Conservation (phyloP, 2,797 vertebrate genomes). For the Morelia viridis region DNA sequence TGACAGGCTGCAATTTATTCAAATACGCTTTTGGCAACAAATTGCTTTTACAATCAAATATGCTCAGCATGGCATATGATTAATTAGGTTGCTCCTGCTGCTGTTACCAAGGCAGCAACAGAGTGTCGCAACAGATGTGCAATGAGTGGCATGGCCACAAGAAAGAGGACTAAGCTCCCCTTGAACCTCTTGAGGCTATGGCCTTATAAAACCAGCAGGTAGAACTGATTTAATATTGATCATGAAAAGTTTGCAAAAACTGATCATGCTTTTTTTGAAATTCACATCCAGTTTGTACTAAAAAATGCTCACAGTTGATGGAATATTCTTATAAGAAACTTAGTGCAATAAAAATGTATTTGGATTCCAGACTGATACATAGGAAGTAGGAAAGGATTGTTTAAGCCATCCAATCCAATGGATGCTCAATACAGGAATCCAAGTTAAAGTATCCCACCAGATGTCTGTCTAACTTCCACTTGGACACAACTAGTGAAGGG, state of each 20-base stretch:
- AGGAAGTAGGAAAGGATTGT: not conserved
- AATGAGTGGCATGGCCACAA: constrained; percentile 17
- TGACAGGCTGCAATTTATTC: constrained; percentile 27
- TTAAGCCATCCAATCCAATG: not conserved
- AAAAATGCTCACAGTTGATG: not conserved
- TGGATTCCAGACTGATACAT: not conserved
- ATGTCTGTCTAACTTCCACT: not conserved
- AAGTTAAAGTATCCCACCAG: not conserved
- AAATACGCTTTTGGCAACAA: constrained; percentile 19
- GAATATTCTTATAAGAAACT: not conserved
- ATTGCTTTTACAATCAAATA: constrained; percentile 16
- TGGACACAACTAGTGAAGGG: not conserved
- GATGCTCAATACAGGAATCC: not conserved
- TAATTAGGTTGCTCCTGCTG: constrained; percentile 13
- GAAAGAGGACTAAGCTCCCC: not conserved
- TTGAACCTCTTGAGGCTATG: not conserved
- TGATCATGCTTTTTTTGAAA: not conserved
- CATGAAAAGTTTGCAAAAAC: not conserved
- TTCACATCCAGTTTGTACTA: not conserved
- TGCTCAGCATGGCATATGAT: constrained; percentile 1
- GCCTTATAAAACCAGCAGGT: not conserved
- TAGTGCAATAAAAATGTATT: not conserved
- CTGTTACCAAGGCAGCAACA: not conserved
- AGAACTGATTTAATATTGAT: not conserved
- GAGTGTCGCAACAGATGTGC: not conserved